Evolutionary conservation across 2,888 invertebrate genomes (phyloP).

Genomic region (Limnephilus marmoratus): DNA sequence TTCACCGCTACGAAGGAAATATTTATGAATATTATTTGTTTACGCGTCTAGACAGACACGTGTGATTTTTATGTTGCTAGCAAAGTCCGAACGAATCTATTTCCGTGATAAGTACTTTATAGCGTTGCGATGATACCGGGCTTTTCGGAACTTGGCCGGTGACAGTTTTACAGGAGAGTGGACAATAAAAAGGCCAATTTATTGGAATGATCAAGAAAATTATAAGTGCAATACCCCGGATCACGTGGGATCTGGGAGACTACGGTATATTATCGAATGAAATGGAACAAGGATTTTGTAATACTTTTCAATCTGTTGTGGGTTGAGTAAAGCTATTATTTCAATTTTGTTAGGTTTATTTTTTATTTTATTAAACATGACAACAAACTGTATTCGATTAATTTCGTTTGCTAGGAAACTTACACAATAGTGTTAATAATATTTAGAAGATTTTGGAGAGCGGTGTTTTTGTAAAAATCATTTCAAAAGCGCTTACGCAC

Average conservation of each 20-base stretch:
- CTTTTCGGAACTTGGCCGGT: constrained; percentile 5
- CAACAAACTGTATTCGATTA: not conserved
- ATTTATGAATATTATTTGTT: not conserved
- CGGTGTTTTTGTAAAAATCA: not conserved
- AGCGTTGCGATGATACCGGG: not conserved
- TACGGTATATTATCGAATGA: not conserved
- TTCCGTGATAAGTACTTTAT: constrained; percentile 23
- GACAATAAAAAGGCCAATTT: constrained; percentile 22
- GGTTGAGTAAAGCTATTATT: not conserved
- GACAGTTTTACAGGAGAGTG: constrained; percentile 22
- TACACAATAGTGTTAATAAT: not conserved
- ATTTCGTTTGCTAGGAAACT: not conserved
- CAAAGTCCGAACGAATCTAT: constrained; percentile 24
- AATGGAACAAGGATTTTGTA: not conserved
- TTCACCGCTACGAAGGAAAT: not conserved
- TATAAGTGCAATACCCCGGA: constrained; percentile 1
- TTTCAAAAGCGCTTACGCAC: not conserved
- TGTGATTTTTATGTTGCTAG: constrained; percentile 27
- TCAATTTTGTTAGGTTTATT: not conserved
- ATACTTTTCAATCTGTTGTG: not conserved
- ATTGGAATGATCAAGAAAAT: not conserved
- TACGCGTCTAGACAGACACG: constrained; percentile 24
- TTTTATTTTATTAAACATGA: not conserved
- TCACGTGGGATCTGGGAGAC: not conserved
- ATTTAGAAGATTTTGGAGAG: not conserved